These are phyloP conservation scores for Anthophora plumipes DNA, from an alignment of 2,888 invertebrate species.

Conservation along the genomic window DNA sequence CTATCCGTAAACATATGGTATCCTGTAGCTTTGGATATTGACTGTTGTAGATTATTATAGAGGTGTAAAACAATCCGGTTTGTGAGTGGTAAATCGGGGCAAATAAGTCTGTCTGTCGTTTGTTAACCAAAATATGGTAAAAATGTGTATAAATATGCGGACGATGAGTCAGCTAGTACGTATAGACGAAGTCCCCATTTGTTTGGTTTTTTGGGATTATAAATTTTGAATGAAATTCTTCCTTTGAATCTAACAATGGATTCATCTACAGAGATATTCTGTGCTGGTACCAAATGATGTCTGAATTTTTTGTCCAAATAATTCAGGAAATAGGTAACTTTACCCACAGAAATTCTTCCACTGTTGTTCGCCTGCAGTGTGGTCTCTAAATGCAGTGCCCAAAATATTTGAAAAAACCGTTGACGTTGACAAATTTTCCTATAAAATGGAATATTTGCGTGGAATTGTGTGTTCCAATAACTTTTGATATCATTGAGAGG, in stretches of 20 bases:
- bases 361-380: conserved; percentile 11
- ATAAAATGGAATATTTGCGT: conserved; percentile 16
- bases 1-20: conserved; percentile 10
- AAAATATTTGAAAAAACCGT: no score
- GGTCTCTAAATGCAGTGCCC: no score
- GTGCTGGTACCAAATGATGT: conserved; percentile 11
- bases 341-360: conserved; percentile 12
- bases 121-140: conserved; percentile 56
- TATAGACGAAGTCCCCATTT: conserved; percentile 41
- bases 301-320: conserved; percentile 16
- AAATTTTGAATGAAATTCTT: conserved; percentile 13
- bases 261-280: conserved; percentile 17
- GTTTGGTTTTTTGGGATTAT: conserved; percentile 38
- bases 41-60: conserved; percentile 20
- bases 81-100: conserved; percentile 53
- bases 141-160: conserved; percentile 53
- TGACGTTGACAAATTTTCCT: conserved; percentile 6
- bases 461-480: no score
- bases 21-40: conserved; percentile 11
- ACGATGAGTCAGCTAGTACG: conserved; percentile 41
- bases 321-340: conserved; percentile 11
- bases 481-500: no score
- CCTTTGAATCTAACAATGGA: no score
- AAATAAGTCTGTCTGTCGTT: conserved; percentile 49
- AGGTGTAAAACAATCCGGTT: conserved; percentile 51